Percentiles rank a stretch among this genome's conserved stretches.
Evolutionary conservation across 2,113 vertebrate species (phyloP).

Genomic region (Oplegnathus fasciatus): DNA sequence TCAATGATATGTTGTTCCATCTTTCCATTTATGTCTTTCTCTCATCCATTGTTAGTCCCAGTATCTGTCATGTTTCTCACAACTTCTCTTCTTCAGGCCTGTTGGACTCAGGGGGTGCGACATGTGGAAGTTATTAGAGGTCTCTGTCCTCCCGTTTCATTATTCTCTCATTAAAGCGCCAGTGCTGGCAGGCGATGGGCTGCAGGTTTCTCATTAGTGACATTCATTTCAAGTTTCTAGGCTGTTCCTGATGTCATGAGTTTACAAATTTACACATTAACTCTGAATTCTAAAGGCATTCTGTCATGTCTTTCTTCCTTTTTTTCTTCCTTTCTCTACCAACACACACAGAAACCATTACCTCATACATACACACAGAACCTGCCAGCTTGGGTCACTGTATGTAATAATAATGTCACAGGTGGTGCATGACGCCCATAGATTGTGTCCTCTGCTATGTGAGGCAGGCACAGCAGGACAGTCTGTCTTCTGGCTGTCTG

Average conservation of each 20-base stretch:
- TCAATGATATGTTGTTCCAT: not conserved
- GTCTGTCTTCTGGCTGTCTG: not conserved
- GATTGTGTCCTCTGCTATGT: constrained; percentile 11
- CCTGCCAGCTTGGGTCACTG: not conserved
- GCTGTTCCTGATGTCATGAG: constrained; percentile 34
- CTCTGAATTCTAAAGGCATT: constrained; percentile 16
- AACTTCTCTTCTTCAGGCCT: not conserved
- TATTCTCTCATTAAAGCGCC: constrained; percentile 43
- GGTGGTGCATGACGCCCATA: not conserved
- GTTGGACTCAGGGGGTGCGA: not conserved
- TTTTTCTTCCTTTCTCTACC: not conserved
- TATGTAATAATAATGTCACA: constrained; percentile 26
- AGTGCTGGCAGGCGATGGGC: constrained; percentile 17
- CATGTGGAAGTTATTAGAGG: constrained; percentile 46
- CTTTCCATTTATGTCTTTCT: not conserved
- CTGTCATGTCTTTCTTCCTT: not conserved
- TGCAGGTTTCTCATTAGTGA: constrained; percentile 32
- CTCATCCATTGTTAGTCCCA: not conserved
- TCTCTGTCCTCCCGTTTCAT: constrained; percentile 38
- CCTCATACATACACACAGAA: constrained; percentile 15
- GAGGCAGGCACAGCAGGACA: not conserved
- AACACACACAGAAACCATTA: constrained; percentile 16
- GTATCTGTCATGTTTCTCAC: not conserved
- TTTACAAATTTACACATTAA: constrained; percentile 17
- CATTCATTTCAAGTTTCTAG: constrained; percentile 1